Base-by-base conservation (phyloP, 2,888 invertebrate species). In the Cyrtodaria siliqua region DNA sequence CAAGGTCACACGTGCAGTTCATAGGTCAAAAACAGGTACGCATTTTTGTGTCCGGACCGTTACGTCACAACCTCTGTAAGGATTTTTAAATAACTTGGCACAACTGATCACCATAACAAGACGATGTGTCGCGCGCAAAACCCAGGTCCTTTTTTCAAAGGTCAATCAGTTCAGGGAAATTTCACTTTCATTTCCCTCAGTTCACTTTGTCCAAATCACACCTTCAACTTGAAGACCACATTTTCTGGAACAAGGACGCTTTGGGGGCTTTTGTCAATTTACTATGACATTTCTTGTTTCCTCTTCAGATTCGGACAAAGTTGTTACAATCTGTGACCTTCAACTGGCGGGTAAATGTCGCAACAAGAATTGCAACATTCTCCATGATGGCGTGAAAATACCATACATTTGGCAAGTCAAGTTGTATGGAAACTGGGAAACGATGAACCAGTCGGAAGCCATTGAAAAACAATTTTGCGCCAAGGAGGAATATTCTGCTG, bases 321-420 rank as follows among this genome's bases (percentile, higher is more conserved):
- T 14, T n/a, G 27, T 14, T 20, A 27, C 18, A 20, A 47, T 71
- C 20, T 71, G 70, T 24, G 50, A 61, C 14, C 38, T 29, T 18
- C 33, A 60, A 23, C n/a, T 73, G 38, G 9, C 24, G 2, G 66
- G 50, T 4, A 12, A 55, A 26, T 73, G 73, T 26, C 50, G 55
- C 2, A 29, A 23, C 12, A n/a, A 33, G 27, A 38, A 40, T 6
- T 70, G 70, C 40, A n/a, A 1, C 20, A n/a, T 24, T 29, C 9
- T 49, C 27, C 67, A 67, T 18, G 33, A 23, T 33, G 20, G 26
- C 29, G 20, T 8, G 14, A 40, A n/a, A 23, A n/a, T 76, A 18
- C 70, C 76, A 4, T 76, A 76, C 29, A 33, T 76, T 6, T 76
- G 76, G 76, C 76, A 76, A 55, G 47, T 75, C 1, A 52, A 75